Evolutionary conservation across 2,888 invertebrate genomes (phyloP).

Genomic region (Doris montereyensis): DNA sequence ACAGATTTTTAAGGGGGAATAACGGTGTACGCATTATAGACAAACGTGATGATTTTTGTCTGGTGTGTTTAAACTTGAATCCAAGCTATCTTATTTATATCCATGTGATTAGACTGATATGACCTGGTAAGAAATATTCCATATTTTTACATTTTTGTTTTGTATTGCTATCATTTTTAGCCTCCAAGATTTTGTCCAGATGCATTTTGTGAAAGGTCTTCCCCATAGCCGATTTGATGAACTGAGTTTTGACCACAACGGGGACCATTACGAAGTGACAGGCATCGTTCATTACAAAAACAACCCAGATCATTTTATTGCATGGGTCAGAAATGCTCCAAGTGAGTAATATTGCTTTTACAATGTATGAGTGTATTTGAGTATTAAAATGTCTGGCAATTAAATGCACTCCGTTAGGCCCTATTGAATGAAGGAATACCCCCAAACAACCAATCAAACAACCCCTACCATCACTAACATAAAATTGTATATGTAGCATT

Average conservation of each 20-base stretch:
- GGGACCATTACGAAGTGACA: conserved; percentile 58
- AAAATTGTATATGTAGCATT: too few relatives aligned
- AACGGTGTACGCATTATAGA: too few relatives aligned
- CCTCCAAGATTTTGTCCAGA: conserved; percentile 58
- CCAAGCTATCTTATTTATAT: background rate
- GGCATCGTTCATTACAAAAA: conserved; percentile 67
- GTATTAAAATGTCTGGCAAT: too few relatives aligned
- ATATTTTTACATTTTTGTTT: background rate
- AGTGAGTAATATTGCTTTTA: too few relatives aligned
- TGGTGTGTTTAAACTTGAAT: background rate
- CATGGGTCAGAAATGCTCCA: conserved; percentile 65
- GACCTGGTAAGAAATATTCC: background rate
- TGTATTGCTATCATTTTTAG: conserved; percentile 50
- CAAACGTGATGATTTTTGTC: too few relatives aligned
- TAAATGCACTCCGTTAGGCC: too few relatives aligned
- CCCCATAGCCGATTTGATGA: conserved; percentile 49
- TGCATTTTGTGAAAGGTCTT: conserved; percentile 69
- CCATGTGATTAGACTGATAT: background rate
- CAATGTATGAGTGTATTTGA: too few relatives aligned
- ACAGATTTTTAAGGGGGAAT: too few relatives aligned
- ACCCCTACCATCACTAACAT: too few relatives aligned
- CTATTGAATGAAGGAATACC: too few relatives aligned
- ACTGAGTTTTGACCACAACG: conserved; percentile 57
- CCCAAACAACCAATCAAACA: too few relatives aligned
- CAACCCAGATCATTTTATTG: conserved; percentile 69